Evolutionary conservation across 2,113 vertebrate genomes (phyloP).

Genomic region (Phrynocephalus versicolor): DNA sequence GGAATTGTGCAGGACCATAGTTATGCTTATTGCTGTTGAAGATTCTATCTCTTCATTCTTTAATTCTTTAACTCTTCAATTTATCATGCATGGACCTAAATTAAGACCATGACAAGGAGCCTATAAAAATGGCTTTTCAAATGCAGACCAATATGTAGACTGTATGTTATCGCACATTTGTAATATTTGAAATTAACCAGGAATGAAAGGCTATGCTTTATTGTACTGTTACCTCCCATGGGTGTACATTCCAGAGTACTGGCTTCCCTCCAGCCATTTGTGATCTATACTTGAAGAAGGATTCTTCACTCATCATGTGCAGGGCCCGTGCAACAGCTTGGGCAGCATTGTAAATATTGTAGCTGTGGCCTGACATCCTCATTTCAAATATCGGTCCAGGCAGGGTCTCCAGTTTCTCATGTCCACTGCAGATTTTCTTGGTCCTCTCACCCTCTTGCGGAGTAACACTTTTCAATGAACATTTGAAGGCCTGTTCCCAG

Average conservation of each 20-base stretch:
- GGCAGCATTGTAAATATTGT: slow-evolving; percentile 11
- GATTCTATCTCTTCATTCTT: no score
- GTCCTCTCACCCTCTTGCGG: background rate
- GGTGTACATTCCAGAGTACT: background rate
- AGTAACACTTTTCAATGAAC: background rate
- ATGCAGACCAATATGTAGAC: no score
- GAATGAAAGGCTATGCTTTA: background rate
- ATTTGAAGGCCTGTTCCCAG: slow-evolving; percentile 4
- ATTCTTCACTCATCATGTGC: background rate
- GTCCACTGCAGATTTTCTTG: background rate
- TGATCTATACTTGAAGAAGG: background rate
- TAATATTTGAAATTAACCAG: background rate
- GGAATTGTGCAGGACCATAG: no score
- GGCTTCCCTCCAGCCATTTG: no score
- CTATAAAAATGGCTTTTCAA: no score
- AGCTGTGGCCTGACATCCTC: slow-evolving; percentile 1
- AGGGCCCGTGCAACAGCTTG: background rate
- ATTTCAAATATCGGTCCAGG: background rate
- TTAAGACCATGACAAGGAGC: no score
- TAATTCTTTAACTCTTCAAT: no score
- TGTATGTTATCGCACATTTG: background rate
- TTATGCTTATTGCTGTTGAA: no score
- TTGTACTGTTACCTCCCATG: background rate
- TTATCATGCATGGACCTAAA: no score
- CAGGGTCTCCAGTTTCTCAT: background rate